phyloP scores from a whole-genome alignment of 2,797 vertebrate genomes.

The Hipposideros larvatus region DNA sequence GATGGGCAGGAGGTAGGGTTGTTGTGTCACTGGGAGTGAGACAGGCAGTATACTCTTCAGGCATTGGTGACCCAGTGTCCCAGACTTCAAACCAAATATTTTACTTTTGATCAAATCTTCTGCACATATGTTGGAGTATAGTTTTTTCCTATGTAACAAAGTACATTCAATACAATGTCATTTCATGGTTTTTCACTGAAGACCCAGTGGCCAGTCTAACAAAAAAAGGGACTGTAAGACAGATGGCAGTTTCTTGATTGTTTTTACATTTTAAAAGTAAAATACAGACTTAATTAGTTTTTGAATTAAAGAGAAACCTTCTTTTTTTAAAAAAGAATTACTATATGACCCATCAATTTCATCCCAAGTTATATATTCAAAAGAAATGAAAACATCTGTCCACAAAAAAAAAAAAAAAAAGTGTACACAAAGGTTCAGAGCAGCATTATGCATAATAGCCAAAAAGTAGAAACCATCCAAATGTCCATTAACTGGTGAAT shows the following conservation, averaged over 20 bases:
- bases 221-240: not conserved
- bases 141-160: not conserved
- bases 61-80: not conserved
- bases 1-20: not conserved
- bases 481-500: not conserved
- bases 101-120: slow-evolving; percentile 3
- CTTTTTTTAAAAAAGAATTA: not conserved
- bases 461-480: not conserved
- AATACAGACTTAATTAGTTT: not conserved
- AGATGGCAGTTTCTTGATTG: slow-evolving; percentile 13
- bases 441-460: not conserved
- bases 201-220: not conserved
- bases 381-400: not conserved
- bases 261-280: not conserved
- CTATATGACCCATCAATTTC: not conserved
- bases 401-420: not conserved
- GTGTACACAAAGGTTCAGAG: not conserved
- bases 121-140: not conserved
- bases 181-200: slow-evolving; percentile 25
- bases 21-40: not conserved
- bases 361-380: not conserved
- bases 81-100: slow-evolving; percentile 20
- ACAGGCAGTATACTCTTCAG: not conserved
- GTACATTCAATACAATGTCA: not conserved
- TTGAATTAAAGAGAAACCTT: not conserved